phyloP scores from a whole-genome alignment of 2,797 vertebrate genomes.

The Sebastes iracundus region DNA sequence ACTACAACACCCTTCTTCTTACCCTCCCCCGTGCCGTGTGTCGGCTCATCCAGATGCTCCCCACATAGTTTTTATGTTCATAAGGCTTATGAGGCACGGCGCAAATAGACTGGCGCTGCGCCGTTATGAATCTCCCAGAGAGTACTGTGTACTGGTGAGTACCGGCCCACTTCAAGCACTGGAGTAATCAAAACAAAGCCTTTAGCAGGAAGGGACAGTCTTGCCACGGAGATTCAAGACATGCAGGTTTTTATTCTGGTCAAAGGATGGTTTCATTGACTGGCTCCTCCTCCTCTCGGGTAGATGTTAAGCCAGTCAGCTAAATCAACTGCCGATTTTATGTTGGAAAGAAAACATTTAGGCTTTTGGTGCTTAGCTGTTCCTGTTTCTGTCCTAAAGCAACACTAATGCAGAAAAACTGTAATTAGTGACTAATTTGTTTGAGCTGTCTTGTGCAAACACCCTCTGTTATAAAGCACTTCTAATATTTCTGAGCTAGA shows the following conservation, averaged over 20 bases:
- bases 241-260: neutral
- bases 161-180: too few species aligned
- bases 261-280: neutral
- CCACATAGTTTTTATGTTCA: too few species aligned
- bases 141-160: too few species aligned
- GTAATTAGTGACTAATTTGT: neutral
- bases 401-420: neutral
- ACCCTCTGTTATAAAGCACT: neutral
- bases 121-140: too few species aligned
- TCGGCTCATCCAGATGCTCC: too few species aligned
- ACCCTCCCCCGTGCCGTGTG: fast-evolving
- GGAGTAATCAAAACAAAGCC: neutral
- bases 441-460: neutral
- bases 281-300: neutral
- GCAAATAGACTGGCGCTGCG: too few species aligned
- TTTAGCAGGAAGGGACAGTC: neutral
- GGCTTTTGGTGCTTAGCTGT: neutral
- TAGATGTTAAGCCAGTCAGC: neutral
- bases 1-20: too few species aligned
- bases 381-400: neutral
- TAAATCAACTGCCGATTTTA: neutral
- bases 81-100: too few species aligned
- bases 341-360: neutral
- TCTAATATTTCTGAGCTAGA: neutral
- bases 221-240: neutral